phyloP scores from a whole-genome alignment of 2,113 vertebrate species.

The Ciconia maguari region DNA sequence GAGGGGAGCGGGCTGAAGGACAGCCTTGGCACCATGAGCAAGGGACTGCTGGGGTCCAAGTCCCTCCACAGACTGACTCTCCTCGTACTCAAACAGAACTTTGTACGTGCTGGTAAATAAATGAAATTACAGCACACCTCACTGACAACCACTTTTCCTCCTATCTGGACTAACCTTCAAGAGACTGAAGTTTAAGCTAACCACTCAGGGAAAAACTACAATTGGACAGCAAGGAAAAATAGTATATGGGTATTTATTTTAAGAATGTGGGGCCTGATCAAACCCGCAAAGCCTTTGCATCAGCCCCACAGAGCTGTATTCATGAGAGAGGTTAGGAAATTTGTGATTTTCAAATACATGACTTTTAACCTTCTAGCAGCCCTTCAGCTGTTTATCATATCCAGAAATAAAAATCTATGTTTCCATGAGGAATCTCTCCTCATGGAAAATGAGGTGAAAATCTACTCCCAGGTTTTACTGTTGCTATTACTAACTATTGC shows the following conservation, averaged over 20 bases:
- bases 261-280: not conserved
- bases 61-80: not conserved
- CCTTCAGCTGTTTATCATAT: not conserved
- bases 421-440: not conserved
- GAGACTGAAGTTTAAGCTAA: not conserved
- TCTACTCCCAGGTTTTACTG: not conserved
- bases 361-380: not conserved
- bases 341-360: not conserved
- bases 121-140: not conserved
- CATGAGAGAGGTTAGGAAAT: not conserved
- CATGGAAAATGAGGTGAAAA: not conserved
- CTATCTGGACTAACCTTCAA: not conserved
- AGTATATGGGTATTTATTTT: not conserved
- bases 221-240: not conserved
- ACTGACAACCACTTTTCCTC: not conserved
- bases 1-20: not conserved
- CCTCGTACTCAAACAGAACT: not conserved
- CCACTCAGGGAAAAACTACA: not conserved
- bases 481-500: not conserved
- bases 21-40: not conserved
- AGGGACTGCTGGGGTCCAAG: rapidly evolving
- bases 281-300: not conserved
- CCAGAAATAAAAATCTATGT: not conserved
- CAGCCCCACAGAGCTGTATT: not conserved
- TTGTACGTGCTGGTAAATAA: not conserved